Percentiles rank a stretch among this genome's conserved stretches.
These are phyloP conservation scores for Cossypha heuglini DNA, from an alignment of 2,797 vertebrate genomes.

Conservation along the genomic window DNA sequence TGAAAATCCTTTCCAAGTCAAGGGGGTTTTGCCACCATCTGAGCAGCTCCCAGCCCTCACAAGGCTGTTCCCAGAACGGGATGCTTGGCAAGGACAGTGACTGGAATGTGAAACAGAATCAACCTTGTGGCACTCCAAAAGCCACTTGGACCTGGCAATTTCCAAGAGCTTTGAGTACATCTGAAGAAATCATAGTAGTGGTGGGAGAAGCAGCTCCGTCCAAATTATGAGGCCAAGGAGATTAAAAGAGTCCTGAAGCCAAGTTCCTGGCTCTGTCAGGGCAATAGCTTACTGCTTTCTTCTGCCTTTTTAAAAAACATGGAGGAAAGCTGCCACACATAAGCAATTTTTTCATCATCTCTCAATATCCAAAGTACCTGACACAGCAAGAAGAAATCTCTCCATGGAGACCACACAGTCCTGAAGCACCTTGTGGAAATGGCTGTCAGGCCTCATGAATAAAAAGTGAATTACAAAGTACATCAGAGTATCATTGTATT, in stretches of 20 bases:
- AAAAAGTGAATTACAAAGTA: constrained; percentile 7
- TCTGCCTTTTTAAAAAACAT: neutral
- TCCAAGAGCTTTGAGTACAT: neutral
- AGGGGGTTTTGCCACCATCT: neutral
- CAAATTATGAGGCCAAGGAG: neutral
- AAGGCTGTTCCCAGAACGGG: neutral
- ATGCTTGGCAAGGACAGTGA: neutral
- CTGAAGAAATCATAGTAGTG: neutral
- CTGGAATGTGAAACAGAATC: neutral
- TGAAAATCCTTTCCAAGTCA: neutral
- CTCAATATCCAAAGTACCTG: neutral
- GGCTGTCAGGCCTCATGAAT: constrained; percentile 2
- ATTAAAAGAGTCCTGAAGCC: neutral
- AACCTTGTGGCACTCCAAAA: neutral
- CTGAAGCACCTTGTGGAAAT: constrained; percentile 7
- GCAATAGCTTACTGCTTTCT: neutral
- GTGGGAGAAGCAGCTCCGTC: neutral
- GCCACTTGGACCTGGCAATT: neutral
- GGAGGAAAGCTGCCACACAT: neutral
- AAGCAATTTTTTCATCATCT: neutral
- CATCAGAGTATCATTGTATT: neutral
- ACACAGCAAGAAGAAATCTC: neutral
- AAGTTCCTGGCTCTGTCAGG: neutral
- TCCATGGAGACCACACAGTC: neutral
- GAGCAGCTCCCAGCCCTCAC: neutral